Conservation (phyloP, 1,140 invertebrate genomes). For the Globodera ellingtonae region DNA sequence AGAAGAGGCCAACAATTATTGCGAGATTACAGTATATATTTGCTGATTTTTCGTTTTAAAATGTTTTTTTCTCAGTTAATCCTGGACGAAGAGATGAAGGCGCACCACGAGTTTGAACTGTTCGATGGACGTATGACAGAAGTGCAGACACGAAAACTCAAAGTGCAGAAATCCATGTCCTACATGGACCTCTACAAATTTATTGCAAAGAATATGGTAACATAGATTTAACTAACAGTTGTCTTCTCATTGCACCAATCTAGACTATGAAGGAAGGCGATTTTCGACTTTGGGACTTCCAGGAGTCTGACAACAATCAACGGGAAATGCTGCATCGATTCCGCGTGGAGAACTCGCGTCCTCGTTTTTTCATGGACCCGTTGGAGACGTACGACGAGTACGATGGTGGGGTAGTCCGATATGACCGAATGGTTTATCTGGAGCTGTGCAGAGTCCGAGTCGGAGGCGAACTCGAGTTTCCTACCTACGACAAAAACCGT, state of each 20-base stretch:
- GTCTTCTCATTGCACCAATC: background rate
- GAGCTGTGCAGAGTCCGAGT: slow-evolving; percentile 28
- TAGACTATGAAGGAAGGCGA: slow-evolving; percentile 31
- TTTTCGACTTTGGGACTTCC: slow-evolving; percentile 48
- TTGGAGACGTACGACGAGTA: slow-evolving; percentile 27
- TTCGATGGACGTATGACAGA: slow-evolving; percentile 44
- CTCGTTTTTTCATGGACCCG: slow-evolving; percentile 26
- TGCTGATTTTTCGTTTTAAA: slow-evolving; percentile 35
- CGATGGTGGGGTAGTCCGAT: slow-evolving; percentile 2
- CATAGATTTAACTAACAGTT: background rate
- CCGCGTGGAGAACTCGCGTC: slow-evolving; percentile 37
- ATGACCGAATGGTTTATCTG: slow-evolving; percentile 44
- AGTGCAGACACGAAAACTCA: slow-evolving; percentile 39
- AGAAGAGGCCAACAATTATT: slow-evolving; percentile 58
- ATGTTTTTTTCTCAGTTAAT: slow-evolving; percentile 44
- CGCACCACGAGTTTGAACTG: slow-evolving; percentile 54
- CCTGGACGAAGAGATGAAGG: slow-evolving; percentile 44
- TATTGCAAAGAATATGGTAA: slow-evolving; percentile 42
- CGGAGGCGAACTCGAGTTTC: slow-evolving; percentile 24
- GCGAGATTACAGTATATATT: slow-evolving; percentile 45
- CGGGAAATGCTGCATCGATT: slow-evolving; percentile 23
- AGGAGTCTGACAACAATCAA: slow-evolving; percentile 14
- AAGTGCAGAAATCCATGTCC: slow-evolving; percentile 49
- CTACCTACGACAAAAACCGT: slow-evolving; percentile 38
- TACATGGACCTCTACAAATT: slow-evolving; percentile 51